Percentiles rank a stretch among this genome's conserved stretches.
Evolutionary conservation across 1,140 invertebrate genomes (phyloP).

Genomic region (Paramacrobiotus metropolitanus): DNA sequence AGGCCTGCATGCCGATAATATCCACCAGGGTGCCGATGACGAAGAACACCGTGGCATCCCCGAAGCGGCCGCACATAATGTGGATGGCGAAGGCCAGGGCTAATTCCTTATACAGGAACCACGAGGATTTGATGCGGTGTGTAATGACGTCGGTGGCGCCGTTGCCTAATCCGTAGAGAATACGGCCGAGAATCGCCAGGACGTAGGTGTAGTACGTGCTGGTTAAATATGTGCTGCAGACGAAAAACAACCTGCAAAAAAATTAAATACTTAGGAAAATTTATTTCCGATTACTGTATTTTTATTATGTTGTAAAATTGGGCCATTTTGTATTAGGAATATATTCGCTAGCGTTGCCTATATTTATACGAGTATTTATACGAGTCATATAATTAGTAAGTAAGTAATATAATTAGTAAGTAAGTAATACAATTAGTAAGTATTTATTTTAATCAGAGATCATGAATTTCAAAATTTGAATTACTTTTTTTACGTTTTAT

Average conservation of each 20-base stretch:
- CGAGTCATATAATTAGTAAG: too few species aligned
- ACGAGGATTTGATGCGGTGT: not conserved
- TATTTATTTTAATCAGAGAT: too few species aligned
- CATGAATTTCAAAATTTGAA: too few species aligned
- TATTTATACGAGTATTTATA: too few species aligned
- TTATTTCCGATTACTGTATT: too few species aligned
- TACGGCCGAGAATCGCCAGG: not conserved
- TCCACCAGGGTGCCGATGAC: not conserved
- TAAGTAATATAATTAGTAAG: too few species aligned
- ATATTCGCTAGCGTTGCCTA: too few species aligned
- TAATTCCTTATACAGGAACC: not conserved
- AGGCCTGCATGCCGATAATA: not conserved
- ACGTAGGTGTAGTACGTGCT: not conserved
- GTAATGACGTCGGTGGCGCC: not conserved
- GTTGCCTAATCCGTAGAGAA: not conserved
- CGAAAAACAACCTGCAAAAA: not conserved
- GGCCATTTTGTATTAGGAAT: too few species aligned
- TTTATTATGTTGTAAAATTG: too few species aligned
- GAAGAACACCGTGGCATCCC: not conserved
- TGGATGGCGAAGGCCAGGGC: not conserved
- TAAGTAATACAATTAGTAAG: too few species aligned
- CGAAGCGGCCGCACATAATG: not conserved
- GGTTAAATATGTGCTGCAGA: not conserved
- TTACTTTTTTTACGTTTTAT: too few species aligned
- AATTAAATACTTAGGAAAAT: not conserved